Evolutionary conservation across 2,113 vertebrate genomes (phyloP).

Genomic region (Synchiropus splendidus): DNA sequence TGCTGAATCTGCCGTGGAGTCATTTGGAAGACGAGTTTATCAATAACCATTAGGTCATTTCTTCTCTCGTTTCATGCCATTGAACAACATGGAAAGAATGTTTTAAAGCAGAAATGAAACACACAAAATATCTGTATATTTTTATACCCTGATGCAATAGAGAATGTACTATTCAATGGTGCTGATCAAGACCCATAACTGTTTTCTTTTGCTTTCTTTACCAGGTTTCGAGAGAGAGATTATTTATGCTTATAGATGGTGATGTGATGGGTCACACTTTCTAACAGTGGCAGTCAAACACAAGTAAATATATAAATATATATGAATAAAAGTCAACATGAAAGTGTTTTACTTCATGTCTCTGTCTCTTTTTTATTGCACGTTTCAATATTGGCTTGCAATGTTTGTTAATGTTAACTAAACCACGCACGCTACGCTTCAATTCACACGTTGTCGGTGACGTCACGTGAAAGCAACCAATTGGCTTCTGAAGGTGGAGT

Average conservation of each 20-base stretch:
- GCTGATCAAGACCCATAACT: slow-evolving; percentile 71
- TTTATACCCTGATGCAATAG: slow-evolving; percentile 76
- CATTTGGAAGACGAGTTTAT: slow-evolving; percentile 23
- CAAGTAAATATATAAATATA: slow-evolving; percentile 35
- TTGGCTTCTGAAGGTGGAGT: no score
- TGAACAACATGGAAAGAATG: slow-evolving; percentile 70
- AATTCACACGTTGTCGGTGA: no score
- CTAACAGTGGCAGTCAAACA: slow-evolving; percentile 60
- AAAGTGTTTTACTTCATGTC: slow-evolving; percentile 34
- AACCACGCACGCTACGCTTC: no score
- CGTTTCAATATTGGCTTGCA: no score
- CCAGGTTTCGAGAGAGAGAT: slow-evolving; percentile 58
- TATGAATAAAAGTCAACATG: slow-evolving; percentile 52
- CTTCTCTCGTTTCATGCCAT: slow-evolving; percentile 68
- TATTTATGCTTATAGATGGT: slow-evolving; percentile 68
- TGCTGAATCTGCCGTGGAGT: slow-evolving; percentile 13
- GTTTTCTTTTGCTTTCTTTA: slow-evolving; percentile 68
- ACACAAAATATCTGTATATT: slow-evolving; percentile 71
- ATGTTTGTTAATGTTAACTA: no score
- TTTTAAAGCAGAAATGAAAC: slow-evolving; percentile 55
- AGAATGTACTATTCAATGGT: slow-evolving; percentile 74
- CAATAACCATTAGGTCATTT: slow-evolving; percentile 44
- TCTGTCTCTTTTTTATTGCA: slow-evolving; percentile 9
- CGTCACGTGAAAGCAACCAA: no score
- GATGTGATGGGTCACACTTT: slow-evolving; percentile 62